phyloP scores from a whole-genome alignment of 1,140 invertebrate species.

The Acromyrmex heyeri region DNA sequence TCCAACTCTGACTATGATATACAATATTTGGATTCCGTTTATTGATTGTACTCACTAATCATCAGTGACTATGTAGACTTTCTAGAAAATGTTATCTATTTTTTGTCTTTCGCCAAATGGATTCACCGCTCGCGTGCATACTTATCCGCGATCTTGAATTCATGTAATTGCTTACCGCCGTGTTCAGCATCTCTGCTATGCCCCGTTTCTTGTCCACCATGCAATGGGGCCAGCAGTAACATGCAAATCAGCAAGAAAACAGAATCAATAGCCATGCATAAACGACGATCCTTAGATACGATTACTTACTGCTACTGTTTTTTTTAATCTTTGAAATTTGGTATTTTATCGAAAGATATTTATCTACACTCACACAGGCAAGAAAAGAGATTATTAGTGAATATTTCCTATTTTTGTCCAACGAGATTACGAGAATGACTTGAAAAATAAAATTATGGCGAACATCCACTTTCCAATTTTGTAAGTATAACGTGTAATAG shows the following conservation, averaged over 20 bases:
- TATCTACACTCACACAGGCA: neutral
- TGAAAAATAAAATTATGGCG: neutral
- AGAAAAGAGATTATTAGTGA: neutral
- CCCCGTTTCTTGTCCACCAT: conserved; percentile 58
- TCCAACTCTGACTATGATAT: neutral
- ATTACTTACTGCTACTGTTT: neutral
- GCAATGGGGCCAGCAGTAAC: conserved; percentile 49
- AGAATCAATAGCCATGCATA: conserved; percentile 67
- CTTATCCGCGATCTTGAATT: conserved; percentile 64
- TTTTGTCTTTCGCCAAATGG: conserved; percentile 25
- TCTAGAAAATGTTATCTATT: conserved; percentile 37
- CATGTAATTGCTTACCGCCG: conserved; percentile 68
- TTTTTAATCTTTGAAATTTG: neutral
- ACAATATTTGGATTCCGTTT: neutral
- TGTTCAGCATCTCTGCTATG: conserved; percentile 50
- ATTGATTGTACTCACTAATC: neutral
- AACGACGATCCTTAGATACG: conserved; percentile 49
- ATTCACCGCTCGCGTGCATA: neutral
- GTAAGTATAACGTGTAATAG: neutral
- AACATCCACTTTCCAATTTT: neutral
- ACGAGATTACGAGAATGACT: neutral
- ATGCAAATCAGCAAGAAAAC: conserved; percentile 74
- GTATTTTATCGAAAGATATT: neutral
- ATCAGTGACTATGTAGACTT: neutral
- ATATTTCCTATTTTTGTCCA: neutral